These are phyloP conservation scores for Drusus annulatus DNA, from an alignment of 1,140 invertebrate species.

Conservation along the genomic window DNA sequence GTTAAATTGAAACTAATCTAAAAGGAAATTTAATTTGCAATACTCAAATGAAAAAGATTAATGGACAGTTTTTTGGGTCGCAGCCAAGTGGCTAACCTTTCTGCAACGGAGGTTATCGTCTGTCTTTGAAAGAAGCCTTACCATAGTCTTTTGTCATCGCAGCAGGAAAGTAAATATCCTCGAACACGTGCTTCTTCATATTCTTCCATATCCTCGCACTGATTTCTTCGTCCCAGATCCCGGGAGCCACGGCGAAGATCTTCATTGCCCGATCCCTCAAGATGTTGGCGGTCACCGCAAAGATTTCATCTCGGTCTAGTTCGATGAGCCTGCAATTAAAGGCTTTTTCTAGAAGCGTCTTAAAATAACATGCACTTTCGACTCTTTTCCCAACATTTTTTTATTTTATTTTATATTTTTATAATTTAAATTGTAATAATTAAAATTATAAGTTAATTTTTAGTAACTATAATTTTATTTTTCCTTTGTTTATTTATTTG, in stretches of 20 bases:
- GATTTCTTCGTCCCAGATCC: slow-evolving; percentile 63
- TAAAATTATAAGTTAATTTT: too few relatives aligned
- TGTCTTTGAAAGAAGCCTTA: neutral
- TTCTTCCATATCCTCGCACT: slow-evolving; percentile 89
- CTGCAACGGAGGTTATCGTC: neutral
- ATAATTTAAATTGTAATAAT: too few relatives aligned
- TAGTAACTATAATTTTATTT: too few relatives aligned
- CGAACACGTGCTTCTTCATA: slow-evolving; percentile 90
- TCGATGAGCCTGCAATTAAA: neutral
- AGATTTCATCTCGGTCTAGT: slow-evolving; percentile 19
- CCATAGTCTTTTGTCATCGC: slow-evolving; percentile 74
- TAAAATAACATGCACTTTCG: neutral
- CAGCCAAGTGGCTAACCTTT: too few relatives aligned
- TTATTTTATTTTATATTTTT: too few relatives aligned
- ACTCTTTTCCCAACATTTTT: too few relatives aligned
- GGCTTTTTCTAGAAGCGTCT: neutral
- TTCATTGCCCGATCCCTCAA: neutral
- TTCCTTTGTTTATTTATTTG: too few relatives aligned
- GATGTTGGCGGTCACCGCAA: neutral
- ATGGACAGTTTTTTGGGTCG: too few relatives aligned
- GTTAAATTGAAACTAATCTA: too few relatives aligned
- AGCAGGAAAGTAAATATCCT: slow-evolving; percentile 95
- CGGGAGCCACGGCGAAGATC: neutral
- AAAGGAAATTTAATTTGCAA: too few relatives aligned
- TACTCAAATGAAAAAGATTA: too few relatives aligned